A percentile compares a stretch with the other conserved stretches of the same genome.
phyloP scores from a whole-genome alignment of 2,888 invertebrate species.

The Clepsis dumicolana region DNA sequence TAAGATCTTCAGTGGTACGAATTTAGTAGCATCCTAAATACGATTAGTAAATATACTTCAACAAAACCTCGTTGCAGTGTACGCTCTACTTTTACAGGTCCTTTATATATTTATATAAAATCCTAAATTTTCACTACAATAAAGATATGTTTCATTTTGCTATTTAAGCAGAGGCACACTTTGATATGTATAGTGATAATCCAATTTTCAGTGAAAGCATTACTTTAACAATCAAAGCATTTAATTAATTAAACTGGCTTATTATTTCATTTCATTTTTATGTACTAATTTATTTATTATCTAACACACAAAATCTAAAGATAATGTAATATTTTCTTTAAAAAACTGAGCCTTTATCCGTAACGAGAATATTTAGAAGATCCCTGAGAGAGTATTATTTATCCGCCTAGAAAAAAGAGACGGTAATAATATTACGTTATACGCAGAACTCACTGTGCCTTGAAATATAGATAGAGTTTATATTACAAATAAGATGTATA shows the following conservation, averaged over 20 bases:
- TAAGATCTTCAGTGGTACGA: conserved; percentile 82
- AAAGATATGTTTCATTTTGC: conserved; percentile 81
- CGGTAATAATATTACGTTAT: too few relatives aligned
- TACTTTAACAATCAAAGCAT: conserved; percentile 78
- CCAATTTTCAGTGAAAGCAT: conserved; percentile 70
- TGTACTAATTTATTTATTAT: neutral
- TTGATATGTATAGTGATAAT: conserved; percentile 82
- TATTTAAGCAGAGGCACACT: conserved; percentile 85
- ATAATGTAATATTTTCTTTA: conserved; percentile 13
- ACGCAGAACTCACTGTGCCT: too few relatives aligned
- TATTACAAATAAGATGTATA: too few relatives aligned
- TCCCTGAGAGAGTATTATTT: too few relatives aligned
- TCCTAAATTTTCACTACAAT: conserved; percentile 78
- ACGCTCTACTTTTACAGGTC: conserved; percentile 68
- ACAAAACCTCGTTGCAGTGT: conserved; percentile 80
- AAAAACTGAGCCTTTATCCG: conserved; percentile 37
- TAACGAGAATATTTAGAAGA: conserved; percentile 22
- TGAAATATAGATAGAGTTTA: too few relatives aligned
- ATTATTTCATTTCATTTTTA: conserved; percentile 29
- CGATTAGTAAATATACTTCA: conserved; percentile 77
- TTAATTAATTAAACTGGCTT: conserved; percentile 30
- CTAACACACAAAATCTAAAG: conserved; percentile 35
- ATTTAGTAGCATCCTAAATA: conserved; percentile 78
- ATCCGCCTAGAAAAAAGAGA: too few relatives aligned
- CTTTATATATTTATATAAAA: conserved; percentile 67